A percentile compares a stretch with the other conserved stretches of the same genome.
Conservation (phyloP, 92 coral and sea anemone genomes). For the Anthopleura xanthogrammica region DNA sequence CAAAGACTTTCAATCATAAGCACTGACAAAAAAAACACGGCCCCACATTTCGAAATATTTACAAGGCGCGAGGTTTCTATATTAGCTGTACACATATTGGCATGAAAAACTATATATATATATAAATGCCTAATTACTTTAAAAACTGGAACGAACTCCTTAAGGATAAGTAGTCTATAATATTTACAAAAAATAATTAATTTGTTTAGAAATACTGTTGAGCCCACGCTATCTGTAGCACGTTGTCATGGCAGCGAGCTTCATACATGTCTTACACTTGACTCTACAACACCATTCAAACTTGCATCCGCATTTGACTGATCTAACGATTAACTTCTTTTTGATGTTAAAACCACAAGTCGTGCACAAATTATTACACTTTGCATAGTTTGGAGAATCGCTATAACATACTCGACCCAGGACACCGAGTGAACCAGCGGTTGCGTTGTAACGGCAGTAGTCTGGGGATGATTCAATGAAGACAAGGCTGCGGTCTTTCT, state of each 20-base stretch:
- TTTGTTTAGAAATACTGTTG: neutral
- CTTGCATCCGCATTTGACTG: conserved; percentile 63
- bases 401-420: conserved; percentile 72
- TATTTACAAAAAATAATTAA: neutral
- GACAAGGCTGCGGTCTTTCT: conserved; percentile 53
- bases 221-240: conserved; percentile 21
- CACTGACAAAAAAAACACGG: neutral
- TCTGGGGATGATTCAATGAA: conserved; percentile 77
- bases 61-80: neutral
- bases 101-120: neutral
- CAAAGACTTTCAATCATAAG: neutral
- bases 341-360: conserved; percentile 46
- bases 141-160: neutral
- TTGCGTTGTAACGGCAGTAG: conserved; percentile 63
- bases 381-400: conserved; percentile 30
- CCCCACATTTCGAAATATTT: neutral
- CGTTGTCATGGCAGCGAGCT: conserved; percentile 31
- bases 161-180: neutral
- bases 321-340: conserved; percentile 35
- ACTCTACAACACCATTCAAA: conserved; percentile 91
- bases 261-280: conserved; percentile 54
- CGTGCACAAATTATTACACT: conserved; percentile 63
- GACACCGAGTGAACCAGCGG: conserved; percentile 71
- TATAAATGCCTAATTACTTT: neutral
- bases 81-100: neutral